Evolutionary conservation across 2,797 vertebrate species (phyloP), one percentile per base, ranked within the genome.

Genomic region (Coccyzus lansbergi): DNA sequence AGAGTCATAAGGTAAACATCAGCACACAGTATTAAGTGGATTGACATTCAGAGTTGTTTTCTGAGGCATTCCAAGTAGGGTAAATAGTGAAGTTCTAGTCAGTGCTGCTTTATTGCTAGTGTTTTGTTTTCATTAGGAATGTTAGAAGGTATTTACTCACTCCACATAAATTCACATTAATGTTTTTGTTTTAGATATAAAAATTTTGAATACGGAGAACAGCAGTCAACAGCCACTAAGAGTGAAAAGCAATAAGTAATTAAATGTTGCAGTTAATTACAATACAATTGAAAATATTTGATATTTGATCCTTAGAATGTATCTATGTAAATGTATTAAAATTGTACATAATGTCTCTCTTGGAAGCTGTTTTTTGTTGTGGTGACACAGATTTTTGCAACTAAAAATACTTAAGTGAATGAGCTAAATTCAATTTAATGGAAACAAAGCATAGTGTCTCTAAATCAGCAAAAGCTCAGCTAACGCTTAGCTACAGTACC

Each of bases 181-280:
- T 94, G 51, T 78, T 96, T 87, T 88, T 88, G 55, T 56, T 97
- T 93, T 97, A 94, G 93, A 94, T 97, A 92, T 83, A 95, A 92
- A 94, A 88, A 53, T 84, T 95, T 69, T 52, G 95, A 74, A 80
- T 70, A n/a, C 0, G 40, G 77, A 93, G 80, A 94, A 83, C 59
- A 86, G 67, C 80, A 92, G 84, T 83, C 88, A 94, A 48, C 62
- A 91, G 70, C 65, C 40, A 83, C 74, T 89, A 67, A 83, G 67
- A 91, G 14, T 92, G 90, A 96, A 96, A 97, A 96, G 26, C 90
- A 95, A 81, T 92, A 94, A 96, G 90, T 96, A 95, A 92, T 88
- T 91, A 88, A 88, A 75, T 78, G 9, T 88, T 89, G 59, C 64
- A 52, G 48, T 88, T 94, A 93, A 88, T 78, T 94, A 52, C 59